Evolutionary conservation across 92 coral and sea anemone genomes (phyloP).

Genomic region (Siderastrea siderea): DNA sequence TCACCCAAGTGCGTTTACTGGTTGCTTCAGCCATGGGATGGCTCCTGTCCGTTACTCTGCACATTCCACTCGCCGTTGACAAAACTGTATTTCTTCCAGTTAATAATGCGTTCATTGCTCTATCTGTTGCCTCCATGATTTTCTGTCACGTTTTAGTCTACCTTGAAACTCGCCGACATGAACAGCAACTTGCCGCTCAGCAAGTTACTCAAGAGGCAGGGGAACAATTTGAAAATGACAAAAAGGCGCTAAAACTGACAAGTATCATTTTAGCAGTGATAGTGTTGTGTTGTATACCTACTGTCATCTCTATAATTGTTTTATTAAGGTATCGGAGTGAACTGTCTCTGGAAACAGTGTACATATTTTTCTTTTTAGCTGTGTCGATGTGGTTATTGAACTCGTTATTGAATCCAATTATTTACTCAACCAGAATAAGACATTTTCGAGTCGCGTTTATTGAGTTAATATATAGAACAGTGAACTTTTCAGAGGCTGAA

Average conservation of each 20-base stretch:
- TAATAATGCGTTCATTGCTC: neutral
- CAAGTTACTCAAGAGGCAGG: slow-evolving; percentile 18
- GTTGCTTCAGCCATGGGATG: neutral
- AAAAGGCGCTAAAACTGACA: slow-evolving; percentile 17
- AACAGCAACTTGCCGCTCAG: slow-evolving; percentile 13
- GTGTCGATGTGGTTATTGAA: no score
- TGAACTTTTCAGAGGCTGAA: no score
- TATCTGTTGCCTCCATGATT: neutral
- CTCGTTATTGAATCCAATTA: no score
- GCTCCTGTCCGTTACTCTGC: neutral
- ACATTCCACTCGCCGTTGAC: neutral
- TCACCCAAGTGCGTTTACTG: slow-evolving; percentile 3
- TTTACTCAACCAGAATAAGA: no score
- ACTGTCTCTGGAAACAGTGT: no score
- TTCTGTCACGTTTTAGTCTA: slow-evolving; percentile 22
- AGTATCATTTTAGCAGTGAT: neutral
- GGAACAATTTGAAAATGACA: neutral
- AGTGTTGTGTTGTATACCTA: neutral
- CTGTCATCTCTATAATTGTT: neutral
- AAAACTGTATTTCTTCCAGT: neutral
- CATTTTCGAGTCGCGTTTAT: no score
- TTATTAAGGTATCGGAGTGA: neutral
- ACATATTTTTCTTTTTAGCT: no score
- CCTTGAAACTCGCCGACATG: slow-evolving; percentile 12
- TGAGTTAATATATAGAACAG: no score